Base-by-base conservation (phyloP, 2,113 vertebrate species). In the Microtus oregoni region DNA sequence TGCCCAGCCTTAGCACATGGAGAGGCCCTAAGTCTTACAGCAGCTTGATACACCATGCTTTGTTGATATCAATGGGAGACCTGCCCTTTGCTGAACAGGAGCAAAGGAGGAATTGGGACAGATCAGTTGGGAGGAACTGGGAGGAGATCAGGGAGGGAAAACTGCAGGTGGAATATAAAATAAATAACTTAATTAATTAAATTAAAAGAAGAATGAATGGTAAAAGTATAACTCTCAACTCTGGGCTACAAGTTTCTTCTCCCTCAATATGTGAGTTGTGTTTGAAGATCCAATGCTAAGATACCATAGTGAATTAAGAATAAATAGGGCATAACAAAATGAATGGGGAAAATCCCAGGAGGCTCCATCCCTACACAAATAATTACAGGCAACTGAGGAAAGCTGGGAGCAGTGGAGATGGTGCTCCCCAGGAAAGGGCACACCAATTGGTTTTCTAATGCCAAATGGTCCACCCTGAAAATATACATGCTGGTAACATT, bases 221-320 rank as follows among this genome's bases (percentile, higher is more conserved):
- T 55, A 17, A 86, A 92, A 94, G 89, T 38, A 38, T 44, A 89
- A 90, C 14, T 50, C 50, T 81, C 6, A 77, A 70, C 47, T 97
- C 52, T 4, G 1, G 0, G 7, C 82, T 15, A n/a, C 82, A 82
- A 47, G 3, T 85, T 98, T 83, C 19, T 17, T 91, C 32, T 72
- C 38, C 38, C 79, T 6, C 35, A 44, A n/a, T 50, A n/a, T 14
- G 2, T 65, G 28, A 81, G 89, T 41, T 75, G 44, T 90, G 70
- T 47, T 63, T 50, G 85, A 75, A 79, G 76, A 89, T 55, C 70
- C 79, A 87, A 38, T 11, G 35, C 22, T 38, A 13, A 13, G 52
- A 58, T 7, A 58, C 6, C 20, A 38, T 38, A 15, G 35, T 10
- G 35, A 38, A 11, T 14, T 12, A 61, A 61, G 52, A 82, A 61